Evolutionary conservation across 2,797 vertebrate genomes (phyloP).

Genomic region (Cuculus canorus): DNA sequence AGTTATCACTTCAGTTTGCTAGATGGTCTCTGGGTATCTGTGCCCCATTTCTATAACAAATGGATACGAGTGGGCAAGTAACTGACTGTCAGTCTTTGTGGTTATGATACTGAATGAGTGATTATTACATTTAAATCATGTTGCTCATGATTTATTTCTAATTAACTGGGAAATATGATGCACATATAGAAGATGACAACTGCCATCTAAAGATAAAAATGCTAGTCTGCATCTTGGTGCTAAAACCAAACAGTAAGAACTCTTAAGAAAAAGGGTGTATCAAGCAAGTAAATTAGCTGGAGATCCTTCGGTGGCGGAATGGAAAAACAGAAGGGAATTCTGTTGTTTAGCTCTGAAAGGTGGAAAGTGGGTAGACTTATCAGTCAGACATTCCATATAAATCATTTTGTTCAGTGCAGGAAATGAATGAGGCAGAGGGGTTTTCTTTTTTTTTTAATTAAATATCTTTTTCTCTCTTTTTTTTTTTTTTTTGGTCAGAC

Average conservation of each 20-base stretch:
- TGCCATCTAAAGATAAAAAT: background rate
- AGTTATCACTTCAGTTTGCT: background rate
- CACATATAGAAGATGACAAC: background rate
- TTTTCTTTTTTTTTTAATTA: background rate
- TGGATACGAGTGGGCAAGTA: background rate
- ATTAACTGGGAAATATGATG: background rate
- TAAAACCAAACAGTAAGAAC: background rate
- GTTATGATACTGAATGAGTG: background rate
- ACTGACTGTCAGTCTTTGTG: background rate
- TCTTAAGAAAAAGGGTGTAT: background rate
- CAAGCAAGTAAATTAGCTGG: background rate
- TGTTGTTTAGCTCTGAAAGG: background rate
- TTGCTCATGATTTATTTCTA: background rate
- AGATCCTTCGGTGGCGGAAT: background rate
- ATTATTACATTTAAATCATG: background rate
- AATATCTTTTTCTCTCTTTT: background rate
- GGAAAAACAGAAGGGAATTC: background rate
- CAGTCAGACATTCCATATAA: background rate
- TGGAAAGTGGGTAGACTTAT: background rate
- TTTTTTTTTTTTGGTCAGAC: background rate
- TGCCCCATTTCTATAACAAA: background rate
- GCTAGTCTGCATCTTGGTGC: background rate
- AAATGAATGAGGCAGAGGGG: background rate
- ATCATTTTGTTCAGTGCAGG: background rate
- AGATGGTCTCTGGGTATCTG: background rate